phyloP scores from a whole-genome alignment of 2,888 invertebrate species.

The Parapristionchus giblindavisi region DNA sequence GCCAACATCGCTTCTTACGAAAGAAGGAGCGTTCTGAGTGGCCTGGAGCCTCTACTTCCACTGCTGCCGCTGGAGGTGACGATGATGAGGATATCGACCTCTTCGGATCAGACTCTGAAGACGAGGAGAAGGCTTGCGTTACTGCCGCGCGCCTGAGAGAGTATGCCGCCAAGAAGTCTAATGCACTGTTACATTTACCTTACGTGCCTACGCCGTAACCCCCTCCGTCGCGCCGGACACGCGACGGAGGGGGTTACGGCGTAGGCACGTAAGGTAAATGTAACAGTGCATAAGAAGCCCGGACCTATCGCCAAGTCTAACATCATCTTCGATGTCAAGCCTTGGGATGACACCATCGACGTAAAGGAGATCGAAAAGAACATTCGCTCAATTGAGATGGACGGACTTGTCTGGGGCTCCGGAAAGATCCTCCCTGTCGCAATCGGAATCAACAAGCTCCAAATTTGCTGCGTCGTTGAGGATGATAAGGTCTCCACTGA shows the following conservation, averaged over 20 bases:
- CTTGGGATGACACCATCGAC: conserved; percentile 95
- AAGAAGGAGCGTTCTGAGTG: conserved; percentile 52
- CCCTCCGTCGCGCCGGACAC: no score
- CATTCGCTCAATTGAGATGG: conserved; percentile 82
- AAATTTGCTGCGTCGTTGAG: conserved; percentile 55
- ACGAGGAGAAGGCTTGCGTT: conserved; percentile 64
- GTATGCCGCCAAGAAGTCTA: conserved; percentile 90
- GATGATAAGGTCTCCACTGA: conserved; percentile 58
- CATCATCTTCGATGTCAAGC: conserved; percentile 92
- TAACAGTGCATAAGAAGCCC: no score
- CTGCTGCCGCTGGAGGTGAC: conserved; percentile 50
- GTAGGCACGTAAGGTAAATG: no score
- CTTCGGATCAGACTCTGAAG: conserved; percentile 66
- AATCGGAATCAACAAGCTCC: conserved; percentile 54
- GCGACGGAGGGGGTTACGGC: no score
- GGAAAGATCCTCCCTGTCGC: conserved; percentile 56
- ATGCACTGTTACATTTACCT: no score
- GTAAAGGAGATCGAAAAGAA: conserved; percentile 84
- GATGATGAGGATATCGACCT: conserved; percentile 66
- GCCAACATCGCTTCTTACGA: conserved; percentile 60
- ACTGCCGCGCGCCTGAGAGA: conserved; percentile 88
- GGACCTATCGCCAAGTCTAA: conserved; percentile 90
- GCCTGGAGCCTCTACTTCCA: conserved; percentile 49
- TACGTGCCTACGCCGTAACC: no score
- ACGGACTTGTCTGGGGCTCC: conserved; percentile 94